Conservation (phyloP, 2,113 vertebrate genomes). For the Acanthochromis polyacanthus region DNA sequence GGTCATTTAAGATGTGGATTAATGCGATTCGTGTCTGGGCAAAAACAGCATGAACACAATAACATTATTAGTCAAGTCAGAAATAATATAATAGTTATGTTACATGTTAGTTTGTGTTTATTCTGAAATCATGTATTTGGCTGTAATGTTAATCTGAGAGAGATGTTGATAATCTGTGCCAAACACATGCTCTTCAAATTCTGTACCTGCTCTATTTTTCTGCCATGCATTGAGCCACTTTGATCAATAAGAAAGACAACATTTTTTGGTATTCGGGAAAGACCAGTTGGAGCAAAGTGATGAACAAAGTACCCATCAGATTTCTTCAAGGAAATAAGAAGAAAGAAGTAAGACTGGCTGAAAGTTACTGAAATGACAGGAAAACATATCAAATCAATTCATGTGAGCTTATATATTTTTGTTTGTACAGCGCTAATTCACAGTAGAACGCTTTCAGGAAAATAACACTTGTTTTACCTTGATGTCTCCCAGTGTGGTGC, state of each 20-base stretch:
- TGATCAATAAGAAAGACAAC: constrained; percentile 92
- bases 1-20: constrained; percentile 90
- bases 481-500: constrained; percentile 83
- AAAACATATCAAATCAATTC: not conserved
- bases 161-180: not conserved
- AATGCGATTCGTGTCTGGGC: constrained; percentile 90
- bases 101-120: not conserved
- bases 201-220: constrained; percentile 90
- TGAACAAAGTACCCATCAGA: constrained; percentile 92
- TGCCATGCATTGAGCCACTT: constrained; percentile 92
- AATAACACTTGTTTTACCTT: constrained; percentile 77
- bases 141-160: not conserved
- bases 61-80: too few species aligned
- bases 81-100: not conserved
- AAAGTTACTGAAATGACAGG: not conserved
- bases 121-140: not conserved
- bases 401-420: not conserved
- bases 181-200: not conserved
- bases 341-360: constrained; percentile 5
- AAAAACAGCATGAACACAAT: not conserved
- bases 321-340: constrained; percentile 77
- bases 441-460: not conserved
- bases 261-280: constrained; percentile 90
- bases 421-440: not conserved
- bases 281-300: constrained; percentile 91